These are phyloP conservation scores for Drosophila rubida DNA, from an alignment of 2,888 invertebrate species.

Conservation along the genomic window DNA sequence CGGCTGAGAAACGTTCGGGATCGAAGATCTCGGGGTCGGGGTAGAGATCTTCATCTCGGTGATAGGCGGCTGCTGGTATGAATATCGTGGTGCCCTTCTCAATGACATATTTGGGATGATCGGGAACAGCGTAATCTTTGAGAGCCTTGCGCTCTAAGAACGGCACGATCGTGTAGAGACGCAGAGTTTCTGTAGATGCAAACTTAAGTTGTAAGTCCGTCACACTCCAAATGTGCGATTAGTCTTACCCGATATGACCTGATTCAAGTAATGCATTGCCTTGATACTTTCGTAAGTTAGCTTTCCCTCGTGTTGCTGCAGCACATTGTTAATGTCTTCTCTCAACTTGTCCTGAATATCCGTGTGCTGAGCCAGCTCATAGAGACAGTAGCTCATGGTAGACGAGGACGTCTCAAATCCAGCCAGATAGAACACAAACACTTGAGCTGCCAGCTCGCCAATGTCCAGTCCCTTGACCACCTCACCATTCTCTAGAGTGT, in stretches of 20 bases:
- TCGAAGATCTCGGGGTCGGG: slow-evolving; percentile 87
- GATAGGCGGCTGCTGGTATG: slow-evolving; percentile 85
- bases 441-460: slow-evolving; percentile 86
- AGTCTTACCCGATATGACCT: slow-evolving; percentile 84
- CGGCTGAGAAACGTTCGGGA: slow-evolving; percentile 87
- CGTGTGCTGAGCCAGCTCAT: slow-evolving; percentile 85
- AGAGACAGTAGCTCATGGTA: slow-evolving; percentile 85
- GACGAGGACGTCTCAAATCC: slow-evolving; percentile 86
- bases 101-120: slow-evolving; percentile 85
- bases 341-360: slow-evolving; percentile 85
- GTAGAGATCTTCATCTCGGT: slow-evolving; percentile 85
- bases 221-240: not conserved
- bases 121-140: slow-evolving; percentile 86
- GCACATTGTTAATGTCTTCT: slow-evolving; percentile 83
- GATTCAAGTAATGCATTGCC: slow-evolving; percentile 85
- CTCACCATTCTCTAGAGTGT: slow-evolving; percentile 69
- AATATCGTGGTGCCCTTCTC: slow-evolving; percentile 80
- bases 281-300: slow-evolving; percentile 82
- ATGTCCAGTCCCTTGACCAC: slow-evolving; percentile 68
- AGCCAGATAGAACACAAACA: slow-evolving; percentile 86
- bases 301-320: slow-evolving; percentile 82
- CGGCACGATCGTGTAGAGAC: slow-evolving; percentile 86
- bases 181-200: slow-evolving; percentile 85
- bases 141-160: slow-evolving; percentile 85
- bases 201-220: not conserved